Evolutionary conservation across 2,797 vertebrate genomes (phyloP).

Genomic region (Micropoecilia bifurca): DNA sequence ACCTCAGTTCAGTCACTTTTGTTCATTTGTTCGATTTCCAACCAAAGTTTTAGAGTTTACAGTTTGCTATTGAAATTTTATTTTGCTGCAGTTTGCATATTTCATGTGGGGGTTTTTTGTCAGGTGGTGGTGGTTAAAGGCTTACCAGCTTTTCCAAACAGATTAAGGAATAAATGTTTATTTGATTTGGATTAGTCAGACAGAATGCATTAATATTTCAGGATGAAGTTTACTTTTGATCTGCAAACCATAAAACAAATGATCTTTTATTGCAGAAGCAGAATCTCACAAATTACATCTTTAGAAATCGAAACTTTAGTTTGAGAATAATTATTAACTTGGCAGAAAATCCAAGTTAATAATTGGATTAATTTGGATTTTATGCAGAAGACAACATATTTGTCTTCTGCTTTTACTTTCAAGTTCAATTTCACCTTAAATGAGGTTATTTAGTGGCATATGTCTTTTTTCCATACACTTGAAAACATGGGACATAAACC

Average conservation of each 20-base stretch:
- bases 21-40: neutral
- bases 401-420: neutral
- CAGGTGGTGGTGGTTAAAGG: neutral
- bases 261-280: too few species aligned
- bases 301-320: too few species aligned
- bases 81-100: neutral
- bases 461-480: neutral
- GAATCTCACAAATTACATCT: too few species aligned
- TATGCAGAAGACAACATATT: too few species aligned
- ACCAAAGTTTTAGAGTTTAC: neutral
- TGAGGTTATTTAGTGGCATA: neutral
- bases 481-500: neutral
- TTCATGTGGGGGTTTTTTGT: neutral
- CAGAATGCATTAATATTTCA: neutral
- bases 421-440: neutral
- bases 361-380: too few species aligned
- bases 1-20: neutral
- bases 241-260: too few species aligned
- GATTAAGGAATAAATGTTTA: neutral
- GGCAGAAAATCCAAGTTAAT: too few species aligned
- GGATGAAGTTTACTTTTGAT: too few species aligned
- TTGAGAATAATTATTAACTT: too few species aligned
- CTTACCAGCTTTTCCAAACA: neutral
- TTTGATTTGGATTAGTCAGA: neutral
- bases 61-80: neutral